Evolutionary conservation across 2,888 invertebrate species (phyloP), one percentile per base, ranked within the genome.

Genomic region (Proisotoma minuta): DNA sequence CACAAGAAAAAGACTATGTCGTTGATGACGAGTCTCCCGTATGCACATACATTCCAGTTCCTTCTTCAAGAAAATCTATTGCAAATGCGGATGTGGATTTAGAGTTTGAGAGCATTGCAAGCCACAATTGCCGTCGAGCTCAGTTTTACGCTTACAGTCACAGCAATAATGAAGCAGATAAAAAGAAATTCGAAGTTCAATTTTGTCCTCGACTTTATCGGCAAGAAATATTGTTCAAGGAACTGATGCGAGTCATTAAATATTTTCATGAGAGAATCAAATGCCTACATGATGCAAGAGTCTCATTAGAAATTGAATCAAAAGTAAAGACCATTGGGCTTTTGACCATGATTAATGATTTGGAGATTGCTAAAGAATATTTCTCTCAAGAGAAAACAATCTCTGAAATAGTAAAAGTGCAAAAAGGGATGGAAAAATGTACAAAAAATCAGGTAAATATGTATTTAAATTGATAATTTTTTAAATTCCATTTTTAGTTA

Each of bases 321-420:
- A 79, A 82, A 62, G 82, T 87, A 54, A 78, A 87, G 59, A 56
- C 54, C 0, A 62, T 73, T 24, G 56, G 83, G 74, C 77, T 88
- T 50, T 81, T 86, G 23, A 85, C 85, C 23, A 75, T 89, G 22
- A 85, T 88, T 73, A 85, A 88, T 76, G 90, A 91, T 76, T 79
- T 90, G 75, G 81, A 85, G 51, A 84, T 91, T 20, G 77, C 90
- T 12, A 86, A 85, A 73, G 84, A 86, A 47, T 89, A 85, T 73
- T 89, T 90, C 75, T 80, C 83, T 2, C 82, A 83, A 39, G 90
- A 91, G 77, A 83, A 85, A 68, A 76, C 79, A 50, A 77, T 89
- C 12, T 80, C 82, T 23, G 82, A 82, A 62, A 82, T 82, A 77
- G 78, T 75, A 75, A 78, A 73, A 22, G 67, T 63, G 24, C 72